Evolutionary conservation across 2,888 invertebrate genomes (phyloP).

Genomic region (Leptothorax acervorum): DNA sequence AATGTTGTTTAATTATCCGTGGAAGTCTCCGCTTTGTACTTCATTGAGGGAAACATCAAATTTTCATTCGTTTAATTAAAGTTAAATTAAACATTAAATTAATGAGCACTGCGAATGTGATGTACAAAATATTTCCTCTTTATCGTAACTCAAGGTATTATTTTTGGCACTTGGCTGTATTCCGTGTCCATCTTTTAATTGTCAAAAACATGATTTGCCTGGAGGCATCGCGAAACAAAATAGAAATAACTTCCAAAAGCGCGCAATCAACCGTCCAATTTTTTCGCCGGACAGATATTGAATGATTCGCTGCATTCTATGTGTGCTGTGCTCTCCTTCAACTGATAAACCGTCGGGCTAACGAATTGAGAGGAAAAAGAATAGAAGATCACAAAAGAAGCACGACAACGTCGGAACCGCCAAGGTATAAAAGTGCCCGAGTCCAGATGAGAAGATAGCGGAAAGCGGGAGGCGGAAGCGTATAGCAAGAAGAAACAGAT

Average conservation of each 20-base stretch:
- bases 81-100: not conserved
- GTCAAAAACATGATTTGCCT: not conserved
- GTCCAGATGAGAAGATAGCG: constrained; percentile 51
- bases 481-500: constrained; percentile 61
- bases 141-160: not conserved
- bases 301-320: not conserved
- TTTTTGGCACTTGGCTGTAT: not conserved
- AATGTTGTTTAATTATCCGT: not conserved
- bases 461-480: constrained; percentile 54
- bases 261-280: not conserved
- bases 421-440: constrained; percentile 44
- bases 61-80: not conserved
- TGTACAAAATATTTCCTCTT: not conserved
- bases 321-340: constrained; percentile 4
- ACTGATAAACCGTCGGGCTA: constrained; percentile 39
- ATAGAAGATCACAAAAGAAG: constrained; percentile 23
- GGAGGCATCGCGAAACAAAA: not conserved
- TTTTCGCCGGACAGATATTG: not conserved
- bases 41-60: not conserved
- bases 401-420: constrained; percentile 9
- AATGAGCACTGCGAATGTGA: not conserved
- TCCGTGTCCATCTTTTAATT: not conserved
- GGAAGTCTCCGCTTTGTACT: not conserved
- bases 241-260: not conserved
- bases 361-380: constrained; percentile 50